phyloP scores from a whole-genome alignment of 1,140 invertebrate genomes.

The Hermatobates lingyangjiaoensis region DNA sequence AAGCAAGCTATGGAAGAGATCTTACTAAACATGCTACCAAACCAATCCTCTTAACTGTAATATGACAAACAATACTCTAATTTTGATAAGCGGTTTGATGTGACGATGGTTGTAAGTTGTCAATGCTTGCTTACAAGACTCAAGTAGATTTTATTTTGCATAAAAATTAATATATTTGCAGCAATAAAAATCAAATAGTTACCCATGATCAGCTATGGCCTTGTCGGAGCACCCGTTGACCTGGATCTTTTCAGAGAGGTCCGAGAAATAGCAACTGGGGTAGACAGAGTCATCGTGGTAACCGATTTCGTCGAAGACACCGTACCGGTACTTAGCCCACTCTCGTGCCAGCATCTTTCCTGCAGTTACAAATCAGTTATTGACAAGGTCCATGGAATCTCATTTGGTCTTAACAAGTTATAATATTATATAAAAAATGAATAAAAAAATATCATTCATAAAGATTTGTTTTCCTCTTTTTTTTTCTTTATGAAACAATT shows the following conservation, averaged over 20 bases:
- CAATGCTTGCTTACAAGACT: too few species aligned
- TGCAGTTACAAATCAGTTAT: constrained; percentile 12
- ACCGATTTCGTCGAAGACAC: constrained; percentile 46
- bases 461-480: background rate
- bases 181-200: too few species aligned
- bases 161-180: too few species aligned
- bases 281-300: constrained; percentile 36
- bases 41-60: too few species aligned
- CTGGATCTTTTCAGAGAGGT: constrained; percentile 17
- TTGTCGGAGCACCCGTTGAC: constrained; percentile 31
- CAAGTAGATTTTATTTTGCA: too few species aligned
- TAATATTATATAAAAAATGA: background rate
- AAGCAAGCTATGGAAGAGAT: too few species aligned
- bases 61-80: too few species aligned
- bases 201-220: constrained; percentile 27
- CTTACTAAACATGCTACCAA: too few species aligned
- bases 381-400: constrained; percentile 9
- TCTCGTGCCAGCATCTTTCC: constrained; percentile 36
- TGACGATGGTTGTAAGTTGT: too few species aligned
- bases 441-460: background rate
- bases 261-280: constrained; percentile 30
- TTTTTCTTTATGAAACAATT: background rate
- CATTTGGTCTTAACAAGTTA: background rate
- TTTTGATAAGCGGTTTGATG: too few species aligned
- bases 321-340: constrained; percentile 46